These are phyloP conservation scores for Piprites chloris DNA, from an alignment of 2,113 vertebrate genomes.

Conservation along the genomic window DNA sequence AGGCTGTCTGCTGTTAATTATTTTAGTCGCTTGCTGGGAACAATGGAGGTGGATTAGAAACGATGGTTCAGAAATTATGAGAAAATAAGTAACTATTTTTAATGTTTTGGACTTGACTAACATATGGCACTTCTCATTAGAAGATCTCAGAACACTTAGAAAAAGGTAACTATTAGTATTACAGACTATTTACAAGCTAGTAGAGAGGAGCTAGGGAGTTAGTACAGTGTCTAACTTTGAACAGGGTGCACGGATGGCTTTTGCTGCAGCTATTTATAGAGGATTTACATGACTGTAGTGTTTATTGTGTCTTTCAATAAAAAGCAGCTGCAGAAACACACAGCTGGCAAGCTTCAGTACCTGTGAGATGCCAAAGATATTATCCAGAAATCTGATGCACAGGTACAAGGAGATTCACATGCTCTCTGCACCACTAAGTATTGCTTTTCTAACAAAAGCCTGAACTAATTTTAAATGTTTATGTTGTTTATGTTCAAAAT, in stretches of 20 bases:
- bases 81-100: slow-evolving; percentile 13
- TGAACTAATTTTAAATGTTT: slow-evolving; percentile 38
- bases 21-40: slow-evolving; percentile 52
- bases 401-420: slow-evolving; percentile 40
- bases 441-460: slow-evolving; percentile 30
- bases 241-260: neutral
- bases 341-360: slow-evolving; percentile 48
- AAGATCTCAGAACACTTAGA: neutral
- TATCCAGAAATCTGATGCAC: slow-evolving; percentile 35
- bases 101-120: neutral
- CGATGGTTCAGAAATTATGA: neutral
- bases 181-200: neutral
- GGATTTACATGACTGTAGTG: slow-evolving; percentile 43
- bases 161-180: neutral
- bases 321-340: slow-evolving; percentile 59
- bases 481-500: slow-evolving; percentile 46
- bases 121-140: neutral
- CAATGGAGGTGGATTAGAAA: slow-evolving; percentile 31
- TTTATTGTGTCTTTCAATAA: slow-evolving; percentile 62
- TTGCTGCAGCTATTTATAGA: slow-evolving; percentile 51
- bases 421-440: neutral
- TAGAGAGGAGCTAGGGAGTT: neutral
- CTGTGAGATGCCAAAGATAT: slow-evolving; percentile 38
- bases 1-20: slow-evolving; percentile 55
- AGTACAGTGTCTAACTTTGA: neutral